Evolutionary conservation across 2,797 vertebrate species (phyloP), one percentile per base, ranked within the genome.

Genomic region (Varecia variegata): DNA sequence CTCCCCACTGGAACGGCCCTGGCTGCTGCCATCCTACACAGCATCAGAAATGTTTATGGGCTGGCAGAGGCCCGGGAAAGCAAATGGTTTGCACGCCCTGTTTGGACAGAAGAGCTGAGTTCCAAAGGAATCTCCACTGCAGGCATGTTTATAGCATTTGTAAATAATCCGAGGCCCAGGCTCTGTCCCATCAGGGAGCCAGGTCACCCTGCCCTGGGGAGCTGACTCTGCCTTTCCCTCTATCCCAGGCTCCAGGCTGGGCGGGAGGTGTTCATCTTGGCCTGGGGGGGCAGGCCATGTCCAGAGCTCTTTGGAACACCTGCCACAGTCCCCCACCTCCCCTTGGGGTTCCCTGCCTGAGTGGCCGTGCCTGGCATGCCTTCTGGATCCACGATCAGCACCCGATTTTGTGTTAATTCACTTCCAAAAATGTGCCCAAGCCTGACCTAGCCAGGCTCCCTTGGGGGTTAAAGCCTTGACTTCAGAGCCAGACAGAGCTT

Each of bases 1-100:
- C 47, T 88, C 7, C 10, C 38, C 43, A 30, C 14, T 14, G 30
- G 56, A 77, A 27, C 80, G 73, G 58, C 40, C 27, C 30, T 6
- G 20, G 35, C 65, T 71, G 58, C 68, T 35, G 12, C 38, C 56
- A 8, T 32, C 21, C 65, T 38, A 52, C 8, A 97, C 93, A 87
- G 6, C 85, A 23, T 94, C 81, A 95, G 98, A 89, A 97, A 96
- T 97, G 94, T 98, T 98, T 97, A 96, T 82, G 95, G 81, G 74
- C 96, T 10, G 38, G 88, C 96, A 80, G 93, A 60, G 12, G 93
- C 15, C 21, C 95, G 89, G 95, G 95, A 93, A 92, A 97, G 96
- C 95, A 95, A 95, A 94, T 58, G 65, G 95, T 81, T 95, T 96
- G 7, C 80, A 90, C 88, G 70, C 89, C 50, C 79, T 62, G 23